phyloP scores from a whole-genome alignment of 2,797 vertebrate species.

The Falco biarmicus region DNA sequence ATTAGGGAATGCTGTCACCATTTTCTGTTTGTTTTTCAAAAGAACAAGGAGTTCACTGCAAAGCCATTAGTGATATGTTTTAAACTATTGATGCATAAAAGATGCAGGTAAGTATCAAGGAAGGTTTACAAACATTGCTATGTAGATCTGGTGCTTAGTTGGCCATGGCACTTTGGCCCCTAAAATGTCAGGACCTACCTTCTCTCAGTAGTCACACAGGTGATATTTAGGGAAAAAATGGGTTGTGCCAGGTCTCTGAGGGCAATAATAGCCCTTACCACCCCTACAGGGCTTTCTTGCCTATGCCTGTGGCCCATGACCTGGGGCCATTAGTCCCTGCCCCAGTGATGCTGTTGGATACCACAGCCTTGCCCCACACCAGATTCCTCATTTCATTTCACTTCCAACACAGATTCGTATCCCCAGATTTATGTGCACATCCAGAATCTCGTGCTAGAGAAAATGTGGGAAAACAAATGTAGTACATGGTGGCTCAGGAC shows the following conservation, averaged over 20 bases:
- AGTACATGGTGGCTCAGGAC: neutral
- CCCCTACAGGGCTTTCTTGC: fast-evolving
- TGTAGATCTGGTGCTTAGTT: neutral
- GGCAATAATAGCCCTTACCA: neutral
- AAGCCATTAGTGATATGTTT: fast-evolving
- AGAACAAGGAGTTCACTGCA: neutral
- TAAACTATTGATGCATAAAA: neutral
- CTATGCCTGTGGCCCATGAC: fast-evolving
- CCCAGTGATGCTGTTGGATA: fast-evolving
- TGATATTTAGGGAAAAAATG: neutral
- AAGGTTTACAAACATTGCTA: neutral
- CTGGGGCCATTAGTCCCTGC: fast-evolving
- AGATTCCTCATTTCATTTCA: neutral
- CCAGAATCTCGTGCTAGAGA: neutral
- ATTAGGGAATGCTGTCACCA: neutral
- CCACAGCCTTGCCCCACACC: neutral
- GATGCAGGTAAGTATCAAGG: neutral
- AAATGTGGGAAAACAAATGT: neutral
- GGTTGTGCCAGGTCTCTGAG: neutral
- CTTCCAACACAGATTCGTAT: neutral
- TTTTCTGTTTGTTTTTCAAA: neutral
- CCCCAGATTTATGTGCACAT: neutral
- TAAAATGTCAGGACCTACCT: neutral
- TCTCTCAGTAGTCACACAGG: neutral
- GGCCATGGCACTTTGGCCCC: neutral